A percentile compares a stretch with the other conserved stretches of the same genome.
Evolutionary conservation across 2,113 vertebrate species (phyloP).

Genomic region (Jaculus jaculus): DNA sequence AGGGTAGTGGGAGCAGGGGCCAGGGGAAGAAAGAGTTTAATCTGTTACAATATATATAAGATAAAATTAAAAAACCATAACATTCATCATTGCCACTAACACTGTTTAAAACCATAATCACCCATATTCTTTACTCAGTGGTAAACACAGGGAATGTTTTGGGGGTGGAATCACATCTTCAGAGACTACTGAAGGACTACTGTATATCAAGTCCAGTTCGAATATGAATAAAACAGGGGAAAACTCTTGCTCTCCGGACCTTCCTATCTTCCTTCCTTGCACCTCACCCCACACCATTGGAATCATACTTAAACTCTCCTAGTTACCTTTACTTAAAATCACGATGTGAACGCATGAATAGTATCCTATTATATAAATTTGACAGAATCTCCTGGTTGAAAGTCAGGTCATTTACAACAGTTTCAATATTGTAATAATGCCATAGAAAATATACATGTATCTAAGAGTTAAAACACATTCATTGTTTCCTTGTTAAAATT

Average conservation of each 20-base stretch:
- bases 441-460: neutral
- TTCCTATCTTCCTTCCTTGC: neutral
- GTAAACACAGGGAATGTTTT: neutral
- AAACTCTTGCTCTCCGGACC: neutral
- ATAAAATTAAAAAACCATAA: neutral
- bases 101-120: neutral
- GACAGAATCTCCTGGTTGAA: neutral
- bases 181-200: neutral
- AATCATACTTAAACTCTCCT: neutral
- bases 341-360: neutral
- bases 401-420: neutral
- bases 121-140: neutral
- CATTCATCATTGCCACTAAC: no score
- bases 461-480: neutral
- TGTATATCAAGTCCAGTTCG: neutral
- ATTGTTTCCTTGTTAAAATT: slow-evolving; percentile 33
- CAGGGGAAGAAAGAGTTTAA: no score
- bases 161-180: neutral
- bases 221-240: neutral
- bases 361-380: neutral
- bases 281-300: neutral
- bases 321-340: neutral
- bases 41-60: neutral
- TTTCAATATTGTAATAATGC: slow-evolving; percentile 1
- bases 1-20: no score